These are phyloP conservation scores for Drosophila sulfurigaster DNA, from an alignment of 1,140 invertebrate genomes.

Conservation along the genomic window DNA sequence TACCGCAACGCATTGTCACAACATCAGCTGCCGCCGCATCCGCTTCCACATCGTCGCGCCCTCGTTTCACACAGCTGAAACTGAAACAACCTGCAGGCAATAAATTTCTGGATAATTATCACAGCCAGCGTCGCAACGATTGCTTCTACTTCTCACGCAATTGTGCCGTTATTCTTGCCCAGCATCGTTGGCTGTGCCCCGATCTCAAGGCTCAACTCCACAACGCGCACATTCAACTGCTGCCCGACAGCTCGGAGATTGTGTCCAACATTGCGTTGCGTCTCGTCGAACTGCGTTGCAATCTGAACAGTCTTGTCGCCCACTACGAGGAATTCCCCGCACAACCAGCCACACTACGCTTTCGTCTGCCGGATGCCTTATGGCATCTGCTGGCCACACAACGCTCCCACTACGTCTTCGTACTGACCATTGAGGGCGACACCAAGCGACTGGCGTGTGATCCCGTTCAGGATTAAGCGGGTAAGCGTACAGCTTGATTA, in stretches of 20 bases:
- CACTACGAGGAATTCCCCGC: constrained; percentile 70
- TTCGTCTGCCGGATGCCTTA: constrained; percentile 48
- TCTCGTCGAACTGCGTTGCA: constrained; percentile 76
- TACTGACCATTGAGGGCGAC: constrained; percentile 64
- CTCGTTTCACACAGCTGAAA: constrained; percentile 86
- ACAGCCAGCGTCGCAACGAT: constrained; percentile 74
- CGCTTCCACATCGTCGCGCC: constrained; percentile 15
- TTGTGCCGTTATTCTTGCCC: constrained; percentile 74
- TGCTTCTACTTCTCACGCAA: constrained; percentile 79
- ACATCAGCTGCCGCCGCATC: constrained; percentile 32
- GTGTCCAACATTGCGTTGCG: constrained; percentile 53
- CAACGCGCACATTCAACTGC: constrained; percentile 29
- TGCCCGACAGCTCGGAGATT: constrained; percentile 39
- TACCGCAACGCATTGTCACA: constrained; percentile 85
- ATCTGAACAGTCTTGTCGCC: constrained; percentile 67
- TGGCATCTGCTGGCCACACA: constrained; percentile 62
- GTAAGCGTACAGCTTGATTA: neutral
- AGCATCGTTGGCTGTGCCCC: constrained; percentile 73
- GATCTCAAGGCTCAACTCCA: neutral
- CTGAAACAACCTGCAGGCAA: constrained; percentile 54
- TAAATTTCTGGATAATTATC: constrained; percentile 86
- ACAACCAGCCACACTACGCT: constrained; percentile 26
- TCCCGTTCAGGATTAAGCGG: neutral
- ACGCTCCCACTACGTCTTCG: constrained; percentile 65
- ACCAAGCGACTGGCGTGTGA: constrained; percentile 69